Evolutionary conservation across 2,797 vertebrate species (phyloP).

Genomic region (Paratrypauchen microcephalus): DNA sequence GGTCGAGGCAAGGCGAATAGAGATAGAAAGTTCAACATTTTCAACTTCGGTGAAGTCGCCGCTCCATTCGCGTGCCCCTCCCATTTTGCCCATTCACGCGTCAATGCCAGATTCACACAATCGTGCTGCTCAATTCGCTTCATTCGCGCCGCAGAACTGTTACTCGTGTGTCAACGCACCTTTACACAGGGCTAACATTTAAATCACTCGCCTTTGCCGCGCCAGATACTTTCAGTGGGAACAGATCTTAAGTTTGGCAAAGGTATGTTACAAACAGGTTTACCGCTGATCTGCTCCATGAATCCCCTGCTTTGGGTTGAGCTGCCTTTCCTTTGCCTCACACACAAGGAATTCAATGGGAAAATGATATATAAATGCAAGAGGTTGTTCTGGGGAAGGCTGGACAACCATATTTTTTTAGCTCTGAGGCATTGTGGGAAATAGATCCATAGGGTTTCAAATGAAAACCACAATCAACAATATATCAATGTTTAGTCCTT

Average conservation of each 20-base stretch:
- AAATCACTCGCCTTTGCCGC: no score
- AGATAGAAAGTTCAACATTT: no score
- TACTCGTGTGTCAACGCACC: no score
- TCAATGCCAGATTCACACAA: no score
- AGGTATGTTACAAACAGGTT: neutral
- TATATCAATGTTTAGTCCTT: conserved; percentile 14
- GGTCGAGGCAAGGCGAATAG: no score
- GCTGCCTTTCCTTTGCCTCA: neutral
- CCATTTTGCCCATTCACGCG: no score
- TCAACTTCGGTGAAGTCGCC: no score
- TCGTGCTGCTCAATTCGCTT: no score
- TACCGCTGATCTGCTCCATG: neutral
- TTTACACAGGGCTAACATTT: no score
- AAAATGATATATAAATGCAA: neutral
- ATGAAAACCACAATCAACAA: neutral
- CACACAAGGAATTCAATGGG: neutral
- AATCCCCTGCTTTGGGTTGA: neutral
- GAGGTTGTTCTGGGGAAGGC: neutral
- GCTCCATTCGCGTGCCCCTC: no score
- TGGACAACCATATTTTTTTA: neutral
- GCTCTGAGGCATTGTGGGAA: neutral
- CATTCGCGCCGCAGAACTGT: no score
- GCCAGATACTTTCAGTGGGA: no score
- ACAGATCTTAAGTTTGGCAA: neutral
- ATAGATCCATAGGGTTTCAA: neutral